Percentiles rank a stretch among this genome's conserved stretches.
phyloP scores from a whole-genome alignment of 2,888 invertebrate genomes.

The Anagyrus pseudococci region DNA sequence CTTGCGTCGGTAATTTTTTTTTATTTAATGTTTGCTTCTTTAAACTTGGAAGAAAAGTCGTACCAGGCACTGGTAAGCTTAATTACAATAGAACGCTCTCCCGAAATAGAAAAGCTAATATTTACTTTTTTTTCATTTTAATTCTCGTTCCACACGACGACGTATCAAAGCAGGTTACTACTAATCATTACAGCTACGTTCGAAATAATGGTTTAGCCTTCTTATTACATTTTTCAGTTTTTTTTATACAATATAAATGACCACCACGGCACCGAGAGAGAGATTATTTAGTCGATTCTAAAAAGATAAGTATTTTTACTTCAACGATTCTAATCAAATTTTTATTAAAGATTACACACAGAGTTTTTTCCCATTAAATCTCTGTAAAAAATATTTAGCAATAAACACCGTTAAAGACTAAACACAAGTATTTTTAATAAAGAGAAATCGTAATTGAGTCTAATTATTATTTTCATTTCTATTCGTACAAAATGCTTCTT shows the following conservation, averaged over 20 bases:
- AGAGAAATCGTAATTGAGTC: constrained; percentile 24
- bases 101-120: constrained; percentile 36
- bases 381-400: constrained; percentile 27
- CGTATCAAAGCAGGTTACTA: constrained; percentile 40
- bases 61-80: constrained; percentile 40
- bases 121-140: constrained; percentile 20
- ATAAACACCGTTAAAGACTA: constrained; percentile 33
- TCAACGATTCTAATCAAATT: constrained; percentile 15
- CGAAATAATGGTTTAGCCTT: constrained; percentile 34
- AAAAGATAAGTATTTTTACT: constrained; percentile 9
- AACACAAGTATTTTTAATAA: constrained; percentile 29
- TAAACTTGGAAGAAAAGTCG: constrained; percentile 37
- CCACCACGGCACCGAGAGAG: constrained; percentile 33
- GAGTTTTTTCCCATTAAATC: constrained; percentile 21
- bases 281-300: constrained; percentile 22
- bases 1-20: constrained; percentile 2
- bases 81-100: constrained; percentile 37
- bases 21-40: constrained; percentile 16
- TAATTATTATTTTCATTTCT: constrained; percentile 10
- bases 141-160: constrained; percentile 32
- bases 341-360: constrained; percentile 20
- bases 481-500: constrained; percentile 11
- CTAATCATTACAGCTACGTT: constrained; percentile 33
- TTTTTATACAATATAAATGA: constrained; percentile 31
- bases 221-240: constrained; percentile 7